These are phyloP conservation scores for Rhinolophus ferrumequinum DNA, from an alignment of 2,113 vertebrate genomes.

Conservation along the genomic window DNA sequence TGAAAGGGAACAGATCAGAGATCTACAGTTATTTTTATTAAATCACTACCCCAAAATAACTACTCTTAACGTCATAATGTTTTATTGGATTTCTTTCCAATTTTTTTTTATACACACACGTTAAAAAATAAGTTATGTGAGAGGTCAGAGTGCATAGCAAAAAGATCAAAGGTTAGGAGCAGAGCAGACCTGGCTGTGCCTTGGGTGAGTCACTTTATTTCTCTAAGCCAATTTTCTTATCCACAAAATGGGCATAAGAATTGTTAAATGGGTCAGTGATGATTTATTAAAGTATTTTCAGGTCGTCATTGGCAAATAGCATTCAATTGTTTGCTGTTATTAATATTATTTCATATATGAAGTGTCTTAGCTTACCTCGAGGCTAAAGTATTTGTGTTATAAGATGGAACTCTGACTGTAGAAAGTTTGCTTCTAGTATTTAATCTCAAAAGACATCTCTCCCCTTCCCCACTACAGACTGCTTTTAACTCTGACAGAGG, in stretches of 20 bases:
- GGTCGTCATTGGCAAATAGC: background rate
- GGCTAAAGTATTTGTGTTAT: background rate
- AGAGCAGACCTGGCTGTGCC: background rate
- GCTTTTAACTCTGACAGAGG: conserved; percentile 91
- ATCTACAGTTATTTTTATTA: background rate
- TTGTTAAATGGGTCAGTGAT: background rate
- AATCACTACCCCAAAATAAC: background rate
- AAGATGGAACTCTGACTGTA: background rate
- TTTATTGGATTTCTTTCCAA: background rate
- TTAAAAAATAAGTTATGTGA: background rate
- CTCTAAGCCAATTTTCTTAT: background rate
- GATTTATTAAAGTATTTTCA: background rate
- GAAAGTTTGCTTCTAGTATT: background rate
- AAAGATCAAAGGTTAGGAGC: background rate
- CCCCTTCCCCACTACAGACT: conserved; percentile 83
- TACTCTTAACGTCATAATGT: background rate
- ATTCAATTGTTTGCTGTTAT: background rate
- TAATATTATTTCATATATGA: background rate
- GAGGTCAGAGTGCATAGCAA: background rate
- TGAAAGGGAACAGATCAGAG: background rate
- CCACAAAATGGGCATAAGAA: background rate
- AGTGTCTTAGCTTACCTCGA: background rate
- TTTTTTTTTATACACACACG: background rate
- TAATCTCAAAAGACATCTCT: conserved; percentile 5
- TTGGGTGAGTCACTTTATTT: background rate